A percentile compares a stretch with the other conserved stretches of the same genome.
phyloP scores from a whole-genome alignment of 2,113 vertebrate species.

The Peromyscus polionotus region DNA sequence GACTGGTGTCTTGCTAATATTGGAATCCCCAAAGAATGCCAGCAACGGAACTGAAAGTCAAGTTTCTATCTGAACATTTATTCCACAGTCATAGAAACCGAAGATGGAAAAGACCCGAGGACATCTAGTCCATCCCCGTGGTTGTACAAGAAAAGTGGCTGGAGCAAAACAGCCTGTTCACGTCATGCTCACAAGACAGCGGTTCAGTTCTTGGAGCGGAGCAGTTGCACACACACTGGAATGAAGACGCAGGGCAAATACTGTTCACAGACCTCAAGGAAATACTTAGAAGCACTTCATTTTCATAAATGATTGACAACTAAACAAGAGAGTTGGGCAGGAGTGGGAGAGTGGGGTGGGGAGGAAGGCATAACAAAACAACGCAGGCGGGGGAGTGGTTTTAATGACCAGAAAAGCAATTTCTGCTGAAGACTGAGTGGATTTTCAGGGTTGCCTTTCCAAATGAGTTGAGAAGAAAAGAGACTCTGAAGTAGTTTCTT shows the following conservation, averaged over 20 bases:
- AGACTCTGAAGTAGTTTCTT: slow-evolving; percentile 40
- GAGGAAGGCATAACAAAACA: slow-evolving; percentile 5
- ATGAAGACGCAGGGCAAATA: slow-evolving; percentile 76
- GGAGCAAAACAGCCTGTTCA: slow-evolving; percentile 75
- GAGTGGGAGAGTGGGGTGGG: not conserved
- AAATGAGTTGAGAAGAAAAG: slow-evolving; percentile 33
- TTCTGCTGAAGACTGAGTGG: not conserved
- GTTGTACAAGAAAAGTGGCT: slow-evolving; percentile 80
- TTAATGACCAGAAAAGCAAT: slow-evolving; percentile 46
- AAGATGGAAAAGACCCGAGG: slow-evolving; percentile 82
- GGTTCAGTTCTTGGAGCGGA: slow-evolving; percentile 69
- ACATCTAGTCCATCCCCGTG: slow-evolving; percentile 68
- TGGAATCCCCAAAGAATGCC: slow-evolving; percentile 59
- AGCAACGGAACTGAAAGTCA: not conserved
- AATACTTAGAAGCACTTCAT: slow-evolving; percentile 67
- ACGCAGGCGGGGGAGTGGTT: not conserved
- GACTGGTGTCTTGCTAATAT: not conserved
- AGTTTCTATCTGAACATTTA: slow-evolving; percentile 83
- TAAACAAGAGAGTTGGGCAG: not conserved
- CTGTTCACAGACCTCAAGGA: slow-evolving; percentile 77
- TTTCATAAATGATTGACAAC: slow-evolving; percentile 67
- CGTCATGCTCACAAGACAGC: slow-evolving; percentile 82
- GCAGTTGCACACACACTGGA: slow-evolving; percentile 71
- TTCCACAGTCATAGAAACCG: slow-evolving; percentile 83
- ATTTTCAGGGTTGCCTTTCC: slow-evolving; percentile 60